Evolutionary conservation across 2,888 invertebrate species (phyloP).

Genomic region (Calliopum simillimum): DNA sequence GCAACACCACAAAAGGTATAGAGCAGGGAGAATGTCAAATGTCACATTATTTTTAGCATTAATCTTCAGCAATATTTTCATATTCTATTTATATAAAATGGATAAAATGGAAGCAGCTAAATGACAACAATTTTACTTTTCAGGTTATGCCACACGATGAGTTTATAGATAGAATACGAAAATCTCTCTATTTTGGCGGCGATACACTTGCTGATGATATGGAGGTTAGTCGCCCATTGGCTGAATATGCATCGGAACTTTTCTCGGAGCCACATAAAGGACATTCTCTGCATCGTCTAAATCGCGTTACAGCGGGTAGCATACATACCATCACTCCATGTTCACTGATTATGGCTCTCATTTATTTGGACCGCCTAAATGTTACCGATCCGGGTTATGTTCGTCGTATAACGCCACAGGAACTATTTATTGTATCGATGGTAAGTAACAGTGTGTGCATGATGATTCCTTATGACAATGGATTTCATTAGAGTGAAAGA

Average conservation of each 20-base stretch:
- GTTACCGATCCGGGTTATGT: constrained; percentile 85
- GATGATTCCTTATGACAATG: too few relatives aligned
- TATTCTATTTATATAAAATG: too few relatives aligned
- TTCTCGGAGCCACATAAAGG: constrained; percentile 84
- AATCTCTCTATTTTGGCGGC: constrained; percentile 89
- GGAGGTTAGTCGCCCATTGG: constrained; percentile 72
- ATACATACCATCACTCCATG: constrained; percentile 91
- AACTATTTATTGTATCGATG: constrained; percentile 94
- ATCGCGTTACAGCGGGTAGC: constrained; percentile 80
- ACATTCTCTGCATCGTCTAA: constrained; percentile 81
- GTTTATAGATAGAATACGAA: constrained; percentile 84
- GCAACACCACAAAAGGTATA: constrained; percentile 14
- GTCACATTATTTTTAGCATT: neutral
- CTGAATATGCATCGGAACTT: constrained; percentile 86
- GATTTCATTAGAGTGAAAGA: too few relatives aligned
- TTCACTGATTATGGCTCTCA: constrained; percentile 90
- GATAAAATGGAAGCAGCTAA: too few relatives aligned
- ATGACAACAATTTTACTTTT: neutral
- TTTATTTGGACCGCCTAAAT: constrained; percentile 92
- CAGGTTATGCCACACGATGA: constrained; percentile 73
- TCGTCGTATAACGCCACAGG: constrained; percentile 84
- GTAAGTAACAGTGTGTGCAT: constrained; percentile 69
- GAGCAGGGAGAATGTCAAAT: neutral
- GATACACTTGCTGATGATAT: constrained; percentile 84
- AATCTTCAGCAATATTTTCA: neutral